Conservation (phyloP, 2,888 invertebrate genomes). For the Diogma glabrata region DNA sequence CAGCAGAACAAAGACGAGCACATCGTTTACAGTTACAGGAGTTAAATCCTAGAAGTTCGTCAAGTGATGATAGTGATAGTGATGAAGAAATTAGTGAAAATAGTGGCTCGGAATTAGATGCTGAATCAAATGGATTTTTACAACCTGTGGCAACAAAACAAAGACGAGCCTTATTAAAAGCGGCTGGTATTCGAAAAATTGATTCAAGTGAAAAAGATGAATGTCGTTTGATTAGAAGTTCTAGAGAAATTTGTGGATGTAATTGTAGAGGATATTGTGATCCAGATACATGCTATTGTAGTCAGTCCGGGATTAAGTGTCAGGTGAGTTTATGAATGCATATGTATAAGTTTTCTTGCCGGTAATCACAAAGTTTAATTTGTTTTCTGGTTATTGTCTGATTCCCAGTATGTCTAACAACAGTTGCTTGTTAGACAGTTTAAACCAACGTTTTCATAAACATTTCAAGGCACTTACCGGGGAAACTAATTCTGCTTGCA, state of each 20-base stretch:
- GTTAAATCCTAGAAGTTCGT: slow-evolving; percentile 36
- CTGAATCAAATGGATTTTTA: slow-evolving; percentile 80
- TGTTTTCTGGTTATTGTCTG: too few species aligned
- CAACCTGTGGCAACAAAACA: slow-evolving; percentile 90
- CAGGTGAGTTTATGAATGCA: slow-evolving; percentile 48
- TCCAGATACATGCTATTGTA: slow-evolving; percentile 91
- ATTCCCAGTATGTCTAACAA: too few species aligned
- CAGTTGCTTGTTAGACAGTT: not conserved
- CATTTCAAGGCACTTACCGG: too few species aligned
- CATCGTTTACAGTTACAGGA: slow-evolving; percentile 67
- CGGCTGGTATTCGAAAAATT: slow-evolving; percentile 90
- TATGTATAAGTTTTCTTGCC: not conserved
- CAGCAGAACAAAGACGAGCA: slow-evolving; percentile 73
- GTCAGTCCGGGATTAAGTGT: slow-evolving; percentile 90
- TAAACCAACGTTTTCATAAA: not conserved
- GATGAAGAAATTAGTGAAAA: slow-evolving; percentile 74
- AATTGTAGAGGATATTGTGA: slow-evolving; percentile 88
- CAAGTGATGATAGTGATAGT: slow-evolving; percentile 76
- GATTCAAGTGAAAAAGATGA: slow-evolving; percentile 89
- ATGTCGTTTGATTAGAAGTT: slow-evolving; percentile 81
- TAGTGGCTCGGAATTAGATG: slow-evolving; percentile 73
- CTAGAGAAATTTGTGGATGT: slow-evolving; percentile 89
- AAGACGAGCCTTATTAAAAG: slow-evolving; percentile 71
- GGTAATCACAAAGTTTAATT: too few species aligned
- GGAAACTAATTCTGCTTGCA: too few species aligned